These are phyloP conservation scores for Phrynosoma platyrhinos DNA, from an alignment of 2,113 vertebrate genomes.

Conservation along the genomic window DNA sequence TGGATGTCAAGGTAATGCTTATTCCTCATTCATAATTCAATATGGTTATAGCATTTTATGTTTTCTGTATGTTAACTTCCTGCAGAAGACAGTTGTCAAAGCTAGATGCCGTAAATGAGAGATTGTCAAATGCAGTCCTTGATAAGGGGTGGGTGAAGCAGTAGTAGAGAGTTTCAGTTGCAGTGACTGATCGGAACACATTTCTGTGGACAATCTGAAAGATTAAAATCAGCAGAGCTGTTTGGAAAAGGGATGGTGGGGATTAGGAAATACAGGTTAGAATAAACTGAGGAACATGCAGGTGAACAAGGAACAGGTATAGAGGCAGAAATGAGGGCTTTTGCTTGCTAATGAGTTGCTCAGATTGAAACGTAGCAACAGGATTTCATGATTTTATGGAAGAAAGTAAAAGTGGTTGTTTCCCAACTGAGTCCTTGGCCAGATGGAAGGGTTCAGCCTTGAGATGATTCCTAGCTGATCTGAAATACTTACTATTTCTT, in stretches of 20 bases:
- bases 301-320: background rate
- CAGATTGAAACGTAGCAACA: background rate
- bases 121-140: background rate
- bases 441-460: no score
- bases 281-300: background rate
- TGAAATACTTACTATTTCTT: background rate
- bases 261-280: background rate
- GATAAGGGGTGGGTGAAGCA: background rate
- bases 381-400: background rate
- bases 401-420: background rate
- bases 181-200: background rate
- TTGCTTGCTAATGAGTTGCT: background rate
- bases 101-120: background rate
- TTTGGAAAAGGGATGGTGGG: background rate
- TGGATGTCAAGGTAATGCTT: conserved; percentile 87
- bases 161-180: background rate
- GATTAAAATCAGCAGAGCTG: background rate
- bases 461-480: background rate
- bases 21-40: background rate
- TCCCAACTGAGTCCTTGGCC: background rate
- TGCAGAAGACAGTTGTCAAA: background rate
- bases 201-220: background rate
- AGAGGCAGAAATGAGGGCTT: background rate
- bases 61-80: background rate
- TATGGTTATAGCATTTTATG: background rate